phyloP scores from a whole-genome alignment of 1,140 invertebrate genomes.

The Trachymyrmex septentrionalis region DNA sequence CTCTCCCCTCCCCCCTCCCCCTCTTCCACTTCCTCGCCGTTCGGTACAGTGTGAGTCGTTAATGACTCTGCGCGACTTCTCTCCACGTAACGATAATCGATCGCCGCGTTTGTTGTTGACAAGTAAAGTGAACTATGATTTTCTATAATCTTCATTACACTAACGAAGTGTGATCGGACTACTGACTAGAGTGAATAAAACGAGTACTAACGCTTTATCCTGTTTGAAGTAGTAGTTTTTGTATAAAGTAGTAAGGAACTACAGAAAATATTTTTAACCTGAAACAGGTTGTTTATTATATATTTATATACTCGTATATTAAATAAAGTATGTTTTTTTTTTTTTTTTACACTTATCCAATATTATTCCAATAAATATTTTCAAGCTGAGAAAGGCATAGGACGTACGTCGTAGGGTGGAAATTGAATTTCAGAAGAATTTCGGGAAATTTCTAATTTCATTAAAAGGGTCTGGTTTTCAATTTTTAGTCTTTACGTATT shows the following conservation, averaged over 20 bases:
- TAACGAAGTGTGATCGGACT: not conserved
- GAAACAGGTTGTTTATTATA: not conserved
- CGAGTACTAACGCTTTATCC: not conserved
- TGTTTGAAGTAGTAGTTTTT: not conserved
- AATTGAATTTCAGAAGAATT: not conserved
- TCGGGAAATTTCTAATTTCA: not conserved
- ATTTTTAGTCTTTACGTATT: not conserved
- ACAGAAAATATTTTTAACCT: no score
- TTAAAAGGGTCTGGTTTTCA: not conserved
- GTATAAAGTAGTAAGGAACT: not conserved
- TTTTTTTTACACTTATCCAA: not conserved
- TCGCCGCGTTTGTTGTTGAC: slow-evolving; percentile 4
- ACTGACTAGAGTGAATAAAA: not conserved
- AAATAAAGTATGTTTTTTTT: not conserved
- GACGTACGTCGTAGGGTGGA: not conserved
- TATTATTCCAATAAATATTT: not conserved
- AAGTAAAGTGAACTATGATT: slow-evolving; percentile 23
- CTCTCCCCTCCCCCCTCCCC: not conserved
- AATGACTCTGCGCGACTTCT: slow-evolving; percentile 19
- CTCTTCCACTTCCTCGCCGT: not conserved
- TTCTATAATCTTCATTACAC: slow-evolving; percentile 2
- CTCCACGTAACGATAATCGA: slow-evolving; percentile 11
- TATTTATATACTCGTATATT: not conserved
- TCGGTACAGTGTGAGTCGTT: slow-evolving; percentile 29
- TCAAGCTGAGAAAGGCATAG: not conserved